Conservation (phyloP, 2,888 invertebrate genomes). For the Lepidochitona cinerea region DNA sequence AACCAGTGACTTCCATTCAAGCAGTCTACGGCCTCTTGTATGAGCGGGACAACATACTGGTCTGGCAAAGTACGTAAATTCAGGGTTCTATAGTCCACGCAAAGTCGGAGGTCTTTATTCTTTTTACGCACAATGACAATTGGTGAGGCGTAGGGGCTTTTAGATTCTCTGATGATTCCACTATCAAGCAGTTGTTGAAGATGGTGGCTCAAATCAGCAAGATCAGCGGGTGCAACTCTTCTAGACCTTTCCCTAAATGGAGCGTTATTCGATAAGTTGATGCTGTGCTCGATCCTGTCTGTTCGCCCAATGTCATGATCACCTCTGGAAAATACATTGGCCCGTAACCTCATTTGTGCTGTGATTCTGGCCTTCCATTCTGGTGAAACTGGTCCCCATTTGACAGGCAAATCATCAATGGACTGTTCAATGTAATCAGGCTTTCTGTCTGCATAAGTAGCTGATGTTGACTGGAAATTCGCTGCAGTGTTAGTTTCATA, state of each 20-base stretch:
- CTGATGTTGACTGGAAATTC: too few species aligned
- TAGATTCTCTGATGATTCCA: neutral
- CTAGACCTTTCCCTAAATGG: neutral
- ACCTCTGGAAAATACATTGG: neutral
- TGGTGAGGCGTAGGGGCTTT: conserved; percentile 1
- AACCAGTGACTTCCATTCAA: too few species aligned
- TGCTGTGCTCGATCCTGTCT: neutral
- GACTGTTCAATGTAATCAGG: too few species aligned
- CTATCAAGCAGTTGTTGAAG: neutral
- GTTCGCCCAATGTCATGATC: neutral
- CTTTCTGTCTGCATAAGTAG: too few species aligned
- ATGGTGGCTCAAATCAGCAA: neutral
- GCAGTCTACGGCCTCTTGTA: conserved; percentile 9
- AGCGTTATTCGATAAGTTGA: neutral
- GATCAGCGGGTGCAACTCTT: neutral
- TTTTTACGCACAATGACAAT: conserved; percentile 4
- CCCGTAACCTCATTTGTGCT: neutral
- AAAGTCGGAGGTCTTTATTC: neutral
- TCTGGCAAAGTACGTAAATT: neutral
- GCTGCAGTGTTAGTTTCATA: too few species aligned
- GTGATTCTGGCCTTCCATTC: neutral
- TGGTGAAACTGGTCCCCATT: neutral
- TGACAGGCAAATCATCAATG: neutral
- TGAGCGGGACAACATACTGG: neutral
- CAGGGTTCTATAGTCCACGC: neutral